These are phyloP conservation scores for Thymallus thymallus DNA, from an alignment of 2,113 vertebrate species.

Conservation along the genomic window DNA sequence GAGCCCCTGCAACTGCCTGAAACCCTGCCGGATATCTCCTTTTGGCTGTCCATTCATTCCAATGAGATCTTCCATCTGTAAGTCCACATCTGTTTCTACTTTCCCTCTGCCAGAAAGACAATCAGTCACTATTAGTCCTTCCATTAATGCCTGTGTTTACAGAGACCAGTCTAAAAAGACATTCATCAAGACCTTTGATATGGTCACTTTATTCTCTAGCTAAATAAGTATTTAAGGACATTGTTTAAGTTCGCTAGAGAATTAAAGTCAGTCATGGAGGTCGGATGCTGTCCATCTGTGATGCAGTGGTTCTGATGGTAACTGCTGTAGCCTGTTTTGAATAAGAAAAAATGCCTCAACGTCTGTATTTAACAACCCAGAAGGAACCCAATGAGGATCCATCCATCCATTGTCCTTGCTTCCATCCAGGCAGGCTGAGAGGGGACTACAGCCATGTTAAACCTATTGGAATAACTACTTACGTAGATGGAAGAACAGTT, in stretches of 20 bases:
- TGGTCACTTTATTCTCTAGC: not conserved
- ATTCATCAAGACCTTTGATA: constrained; percentile 9
- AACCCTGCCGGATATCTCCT: not conserved
- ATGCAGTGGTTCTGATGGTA: not conserved
- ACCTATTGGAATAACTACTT: not conserved
- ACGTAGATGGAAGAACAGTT: not conserved
- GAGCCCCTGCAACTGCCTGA: not conserved
- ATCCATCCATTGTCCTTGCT: too few species aligned
- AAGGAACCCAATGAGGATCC: too few species aligned
- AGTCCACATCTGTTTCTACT: constrained; percentile 36
- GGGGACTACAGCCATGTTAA: not conserved
- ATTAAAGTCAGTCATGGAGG: not conserved
- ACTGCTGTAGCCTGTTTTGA: not conserved
- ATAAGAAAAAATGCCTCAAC: too few species aligned
- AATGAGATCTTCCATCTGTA: constrained; percentile 15
- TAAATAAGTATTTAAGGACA: not conserved
- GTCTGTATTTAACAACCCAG: too few species aligned
- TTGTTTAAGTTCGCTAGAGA: not conserved
- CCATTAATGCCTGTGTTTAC: constrained; percentile 11
- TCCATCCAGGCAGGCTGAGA: too few species aligned
- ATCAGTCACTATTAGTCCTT: constrained; percentile 24
- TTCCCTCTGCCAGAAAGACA: constrained; percentile 25
- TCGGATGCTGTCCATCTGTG: not conserved
- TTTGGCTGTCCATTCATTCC: constrained; percentile 1
- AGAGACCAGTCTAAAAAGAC: constrained; percentile 13